These are phyloP conservation scores for Festucalex cinctus DNA, from an alignment of 2,113 vertebrate species.

Conservation along the genomic window DNA sequence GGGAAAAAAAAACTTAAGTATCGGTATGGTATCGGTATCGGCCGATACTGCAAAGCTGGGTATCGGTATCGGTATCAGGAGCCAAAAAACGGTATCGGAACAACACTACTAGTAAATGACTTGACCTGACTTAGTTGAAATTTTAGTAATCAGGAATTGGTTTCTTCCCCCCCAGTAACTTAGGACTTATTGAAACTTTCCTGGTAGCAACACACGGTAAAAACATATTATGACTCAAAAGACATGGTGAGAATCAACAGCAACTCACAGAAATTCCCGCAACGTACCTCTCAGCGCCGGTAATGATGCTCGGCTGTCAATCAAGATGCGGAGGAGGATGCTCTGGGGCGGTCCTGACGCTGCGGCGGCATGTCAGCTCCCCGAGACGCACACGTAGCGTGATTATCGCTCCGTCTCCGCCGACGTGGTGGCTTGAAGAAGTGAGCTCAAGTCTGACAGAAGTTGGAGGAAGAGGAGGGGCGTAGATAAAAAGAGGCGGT, in stretches of 20 bases:
- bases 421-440: neutral
- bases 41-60: no score
- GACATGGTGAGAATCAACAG: neutral
- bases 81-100: no score
- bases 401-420: neutral
- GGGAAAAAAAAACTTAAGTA: no score
- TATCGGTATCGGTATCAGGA: no score
- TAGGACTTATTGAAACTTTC: no score
- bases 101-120: no score
- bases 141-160: no score
- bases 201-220: no score
- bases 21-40: no score
- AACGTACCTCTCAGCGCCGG: neutral
- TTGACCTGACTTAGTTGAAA: no score
- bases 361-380: constrained; percentile 3
- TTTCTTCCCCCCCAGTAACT: no score
- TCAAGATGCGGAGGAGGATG: constrained; percentile 15
- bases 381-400: neutral
- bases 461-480: constrained; percentile 31
- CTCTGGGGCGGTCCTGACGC: constrained; percentile 1
- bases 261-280: neutral
- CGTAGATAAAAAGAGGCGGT: neutral
- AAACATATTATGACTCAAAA: neutral
- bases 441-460: constrained; percentile 46
- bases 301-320: constrained; percentile 50